phyloP scores from a whole-genome alignment of 1,140 invertebrate genomes.

The Atta colombica region DNA sequence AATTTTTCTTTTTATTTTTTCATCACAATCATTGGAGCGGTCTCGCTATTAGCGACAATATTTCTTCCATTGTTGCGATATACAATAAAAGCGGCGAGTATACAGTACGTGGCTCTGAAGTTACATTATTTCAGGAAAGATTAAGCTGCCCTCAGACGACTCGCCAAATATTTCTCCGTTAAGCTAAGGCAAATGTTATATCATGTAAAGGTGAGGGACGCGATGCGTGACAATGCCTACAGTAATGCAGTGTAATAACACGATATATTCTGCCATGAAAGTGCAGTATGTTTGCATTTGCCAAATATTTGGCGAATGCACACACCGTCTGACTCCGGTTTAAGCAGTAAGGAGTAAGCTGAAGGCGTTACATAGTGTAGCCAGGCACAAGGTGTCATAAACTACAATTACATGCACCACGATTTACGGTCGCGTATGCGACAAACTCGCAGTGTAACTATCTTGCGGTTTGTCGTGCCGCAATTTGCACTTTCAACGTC shows the following conservation, averaged over 20 bases:
- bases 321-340: slow-evolving; percentile 9
- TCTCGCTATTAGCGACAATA: background rate
- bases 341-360: background rate
- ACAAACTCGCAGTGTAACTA: slow-evolving; percentile 3
- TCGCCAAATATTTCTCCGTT: slow-evolving; percentile 52
- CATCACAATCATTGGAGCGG: background rate
- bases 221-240: slow-evolving; percentile 27
- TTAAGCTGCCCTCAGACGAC: background rate
- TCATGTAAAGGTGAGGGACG: slow-evolving; percentile 26
- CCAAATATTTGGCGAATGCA: slow-evolving; percentile 54
- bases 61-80: background rate
- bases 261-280: slow-evolving; percentile 28
- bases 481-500: slow-evolving; percentile 52
- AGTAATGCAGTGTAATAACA: slow-evolving; percentile 39
- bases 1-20: background rate
- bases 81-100: background rate
- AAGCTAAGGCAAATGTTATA: slow-evolving; percentile 43
- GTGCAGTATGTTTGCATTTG: slow-evolving; percentile 39
- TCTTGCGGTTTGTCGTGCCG: slow-evolving; percentile 34
- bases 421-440: slow-evolving; percentile 43
- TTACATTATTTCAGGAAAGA: slow-evolving; percentile 3
- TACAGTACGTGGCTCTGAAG: background rate
- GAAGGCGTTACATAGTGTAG: background rate
- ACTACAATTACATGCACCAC: slow-evolving; percentile 43
- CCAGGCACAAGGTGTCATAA: slow-evolving; percentile 17